phyloP scores from a whole-genome alignment of 2,797 vertebrate genomes.

The Pangasius krempfi region DNA sequence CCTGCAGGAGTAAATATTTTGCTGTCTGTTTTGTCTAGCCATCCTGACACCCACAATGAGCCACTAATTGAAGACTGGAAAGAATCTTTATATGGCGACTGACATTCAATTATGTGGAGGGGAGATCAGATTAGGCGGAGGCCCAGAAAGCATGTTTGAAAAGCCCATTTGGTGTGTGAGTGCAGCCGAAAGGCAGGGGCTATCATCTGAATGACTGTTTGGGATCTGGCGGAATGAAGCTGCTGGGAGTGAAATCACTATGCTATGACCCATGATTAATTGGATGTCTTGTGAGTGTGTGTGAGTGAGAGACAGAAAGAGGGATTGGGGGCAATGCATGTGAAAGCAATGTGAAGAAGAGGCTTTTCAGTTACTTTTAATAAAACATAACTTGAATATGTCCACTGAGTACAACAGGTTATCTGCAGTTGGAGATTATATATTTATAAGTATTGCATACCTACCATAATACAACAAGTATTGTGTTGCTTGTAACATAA shows the following conservation, averaged over 20 bases:
- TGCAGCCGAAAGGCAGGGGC: constrained; percentile 62
- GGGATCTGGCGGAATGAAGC: constrained; percentile 65
- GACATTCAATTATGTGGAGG: constrained; percentile 82
- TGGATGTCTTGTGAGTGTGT: constrained; percentile 73
- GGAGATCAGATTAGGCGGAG: constrained; percentile 75
- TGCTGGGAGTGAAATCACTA: constrained; percentile 72
- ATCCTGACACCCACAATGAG: constrained; percentile 68
- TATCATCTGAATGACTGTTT: constrained; percentile 74
- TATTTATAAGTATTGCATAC: neutral
- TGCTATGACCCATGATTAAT: constrained; percentile 75
- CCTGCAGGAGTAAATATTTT: constrained; percentile 81
- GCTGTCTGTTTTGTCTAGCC: constrained; percentile 73
- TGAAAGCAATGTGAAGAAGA: constrained; percentile 27
- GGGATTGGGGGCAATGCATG: constrained; percentile 32
- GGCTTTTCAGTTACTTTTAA: constrained; percentile 26
- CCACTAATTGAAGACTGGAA: constrained; percentile 79
- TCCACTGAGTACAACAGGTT: neutral
- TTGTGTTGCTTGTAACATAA: neutral
- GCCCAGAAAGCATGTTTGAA: constrained; percentile 72
- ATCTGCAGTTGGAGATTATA: neutral
- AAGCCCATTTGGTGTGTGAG: constrained; percentile 69
- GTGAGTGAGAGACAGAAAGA: constrained; percentile 43
- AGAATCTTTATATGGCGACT: constrained; percentile 78
- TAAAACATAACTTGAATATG: constrained; percentile 20
- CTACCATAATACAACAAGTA: neutral